phyloP scores from a whole-genome alignment of 2,113 vertebrate species.

The Notothenia rossii region DNA sequence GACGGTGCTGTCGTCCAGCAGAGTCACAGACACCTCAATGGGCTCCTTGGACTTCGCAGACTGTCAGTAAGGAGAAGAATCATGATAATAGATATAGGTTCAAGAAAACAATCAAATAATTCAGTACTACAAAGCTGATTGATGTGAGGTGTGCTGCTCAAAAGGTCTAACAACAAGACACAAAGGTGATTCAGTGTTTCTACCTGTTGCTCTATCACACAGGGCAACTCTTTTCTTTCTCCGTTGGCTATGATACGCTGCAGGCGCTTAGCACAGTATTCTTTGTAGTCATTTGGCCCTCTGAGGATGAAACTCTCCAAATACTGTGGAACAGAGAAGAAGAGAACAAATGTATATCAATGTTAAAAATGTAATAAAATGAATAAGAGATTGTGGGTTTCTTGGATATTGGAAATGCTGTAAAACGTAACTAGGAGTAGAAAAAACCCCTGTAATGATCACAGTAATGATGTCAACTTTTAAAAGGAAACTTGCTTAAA shows the following conservation, averaged over 20 bases:
- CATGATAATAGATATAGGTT: neutral
- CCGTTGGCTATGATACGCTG: conserved; percentile 86
- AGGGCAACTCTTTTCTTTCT: conserved; percentile 88
- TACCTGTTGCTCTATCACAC: conserved; percentile 93
- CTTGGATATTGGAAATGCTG: neutral
- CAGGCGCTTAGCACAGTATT: conserved; percentile 88
- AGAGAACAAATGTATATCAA: neutral
- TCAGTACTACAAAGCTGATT: neutral
- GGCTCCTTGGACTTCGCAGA: conserved; percentile 88
- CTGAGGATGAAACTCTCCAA: conserved; percentile 88
- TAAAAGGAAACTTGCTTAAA: too few relatives aligned
- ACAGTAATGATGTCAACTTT: too few relatives aligned
- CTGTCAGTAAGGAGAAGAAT: conserved; percentile 69
- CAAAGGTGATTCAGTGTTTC: neutral
- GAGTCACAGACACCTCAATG: conserved; percentile 82
- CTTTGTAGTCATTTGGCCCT: conserved; percentile 84
- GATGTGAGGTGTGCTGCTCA: neutral
- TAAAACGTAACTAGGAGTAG: too few relatives aligned
- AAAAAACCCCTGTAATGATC: too few relatives aligned
- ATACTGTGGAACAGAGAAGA: conserved; percentile 81
- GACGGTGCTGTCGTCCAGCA: conserved; percentile 84
- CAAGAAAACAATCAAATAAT: neutral
- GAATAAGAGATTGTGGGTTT: neutral
- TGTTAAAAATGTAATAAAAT: neutral
- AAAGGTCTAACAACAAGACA: neutral